Evolutionary conservation across 23 tunicate species (phyloP).

Genomic region (Phallusia fumigata): DNA sequence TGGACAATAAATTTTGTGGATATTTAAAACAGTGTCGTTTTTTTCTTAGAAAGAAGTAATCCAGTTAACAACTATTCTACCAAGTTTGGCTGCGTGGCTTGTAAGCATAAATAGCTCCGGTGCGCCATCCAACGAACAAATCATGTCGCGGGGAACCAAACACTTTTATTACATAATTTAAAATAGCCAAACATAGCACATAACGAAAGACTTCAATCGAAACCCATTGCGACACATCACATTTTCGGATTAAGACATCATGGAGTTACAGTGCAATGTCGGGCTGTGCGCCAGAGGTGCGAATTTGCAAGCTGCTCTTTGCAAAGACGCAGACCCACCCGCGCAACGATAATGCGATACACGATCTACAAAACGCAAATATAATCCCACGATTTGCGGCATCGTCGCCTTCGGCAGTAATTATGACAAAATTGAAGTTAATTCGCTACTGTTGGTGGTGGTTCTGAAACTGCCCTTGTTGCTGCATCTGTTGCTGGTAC

Average conservation of each 20-base stretch:
- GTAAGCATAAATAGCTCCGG: no score
- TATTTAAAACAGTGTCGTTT: no score
- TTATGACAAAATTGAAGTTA: background rate
- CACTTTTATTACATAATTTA: background rate
- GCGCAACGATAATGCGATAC: conserved; percentile 1
- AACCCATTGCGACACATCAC: background rate
- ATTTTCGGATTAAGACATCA: conserved; percentile 2
- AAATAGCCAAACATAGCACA: background rate
- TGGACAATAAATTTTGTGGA: no score
- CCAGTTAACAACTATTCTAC: no score
- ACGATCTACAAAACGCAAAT: background rate
- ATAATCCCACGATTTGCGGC: background rate
- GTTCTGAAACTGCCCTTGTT: conserved; percentile 39
- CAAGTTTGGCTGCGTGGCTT: no score
- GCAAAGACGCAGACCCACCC: background rate
- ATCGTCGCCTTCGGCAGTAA: background rate
- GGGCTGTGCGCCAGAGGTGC: background rate
- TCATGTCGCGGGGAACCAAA: no score
- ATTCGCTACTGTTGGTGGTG: conserved; percentile 24
- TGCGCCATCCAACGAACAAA: no score
- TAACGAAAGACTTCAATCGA: background rate
- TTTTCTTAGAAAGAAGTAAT: no score
- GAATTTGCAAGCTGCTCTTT: conserved; percentile 13
- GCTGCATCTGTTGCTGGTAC: conserved; percentile 49
- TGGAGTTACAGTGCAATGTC: background rate